phyloP scores from a whole-genome alignment of 1,140 invertebrate genomes.

The Tachypleus tridentatus region DNA sequence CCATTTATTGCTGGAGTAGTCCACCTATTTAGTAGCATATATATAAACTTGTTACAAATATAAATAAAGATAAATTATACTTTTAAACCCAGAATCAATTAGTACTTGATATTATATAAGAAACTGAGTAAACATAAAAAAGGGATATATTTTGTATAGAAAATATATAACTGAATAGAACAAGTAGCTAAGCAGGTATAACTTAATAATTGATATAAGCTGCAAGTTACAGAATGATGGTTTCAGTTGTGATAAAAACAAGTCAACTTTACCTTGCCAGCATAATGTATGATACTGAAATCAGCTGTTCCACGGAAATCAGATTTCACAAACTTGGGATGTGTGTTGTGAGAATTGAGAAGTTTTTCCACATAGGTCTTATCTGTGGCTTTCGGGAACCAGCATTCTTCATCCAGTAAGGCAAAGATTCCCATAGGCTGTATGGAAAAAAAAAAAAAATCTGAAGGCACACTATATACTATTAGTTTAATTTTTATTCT shows the following conservation, averaged over 20 bases:
- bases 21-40: conserved; percentile 43
- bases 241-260: no score
- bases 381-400: conserved; percentile 99
- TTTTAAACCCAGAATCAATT: no score
- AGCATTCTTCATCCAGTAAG: conserved; percentile 94
- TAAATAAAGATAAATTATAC: no score
- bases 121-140: no score
- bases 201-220: no score
- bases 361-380: conserved; percentile 98
- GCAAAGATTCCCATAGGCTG: conserved; percentile 97
- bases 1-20: conserved; percentile 96
- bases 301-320: conserved; percentile 93
- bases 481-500: no score
- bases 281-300: conserved; percentile 97
- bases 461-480: no score
- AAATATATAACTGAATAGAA: no score
- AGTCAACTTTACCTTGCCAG: conserved; percentile 60
- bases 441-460: conserved; percentile 11
- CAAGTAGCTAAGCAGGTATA: no score
- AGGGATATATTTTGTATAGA: no score
- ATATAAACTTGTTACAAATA: background rate
- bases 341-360: conserved; percentile 78
- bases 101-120: no score
- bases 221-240: no score
- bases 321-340: conserved; percentile 97